Conservation (phyloP, 2,888 invertebrate genomes). For the Cheiracanthium punctorium region DNA sequence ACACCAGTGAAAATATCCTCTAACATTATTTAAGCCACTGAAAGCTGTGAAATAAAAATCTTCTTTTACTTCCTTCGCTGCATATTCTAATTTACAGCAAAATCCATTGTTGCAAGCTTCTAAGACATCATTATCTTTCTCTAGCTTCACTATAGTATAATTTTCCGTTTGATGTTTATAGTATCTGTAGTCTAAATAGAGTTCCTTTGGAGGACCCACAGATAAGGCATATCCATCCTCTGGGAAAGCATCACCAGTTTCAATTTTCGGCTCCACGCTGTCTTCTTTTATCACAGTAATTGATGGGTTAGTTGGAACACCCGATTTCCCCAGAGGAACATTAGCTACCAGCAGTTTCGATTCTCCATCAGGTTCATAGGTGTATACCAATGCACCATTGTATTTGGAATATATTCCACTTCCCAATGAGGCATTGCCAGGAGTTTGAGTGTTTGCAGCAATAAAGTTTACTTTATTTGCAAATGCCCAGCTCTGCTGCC, state of each 20-base stretch:
- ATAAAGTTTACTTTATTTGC: constrained; percentile 83
- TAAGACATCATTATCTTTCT: constrained; percentile 24
- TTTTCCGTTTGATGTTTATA: constrained; percentile 32
- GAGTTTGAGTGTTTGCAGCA: constrained; percentile 83
- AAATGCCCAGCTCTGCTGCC: constrained; percentile 84
- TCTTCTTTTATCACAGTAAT: constrained; percentile 15
- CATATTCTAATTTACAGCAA: constrained; percentile 68
- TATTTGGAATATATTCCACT: constrained; percentile 84
- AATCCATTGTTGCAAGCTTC: constrained; percentile 62
- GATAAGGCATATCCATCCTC: constrained; percentile 17
- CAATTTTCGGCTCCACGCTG: not conserved
- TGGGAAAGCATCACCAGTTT: constrained; percentile 53
- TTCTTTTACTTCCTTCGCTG: constrained; percentile 30
- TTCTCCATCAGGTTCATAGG: constrained; percentile 73
- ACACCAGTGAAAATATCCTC: constrained; percentile 37
- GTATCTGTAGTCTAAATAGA: constrained; percentile 30
- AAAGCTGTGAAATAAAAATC: constrained; percentile 55
- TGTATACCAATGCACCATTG: constrained; percentile 76
- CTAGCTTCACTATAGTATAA: constrained; percentile 39
- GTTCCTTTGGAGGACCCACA: constrained; percentile 23
- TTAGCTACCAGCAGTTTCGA: constrained; percentile 73
- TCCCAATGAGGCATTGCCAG: constrained; percentile 81
- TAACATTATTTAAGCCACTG: constrained; percentile 54
- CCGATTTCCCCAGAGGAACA: constrained; percentile 34
- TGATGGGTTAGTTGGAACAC: constrained; percentile 20